A percentile compares a stretch with the other conserved stretches of the same genome.
Evolutionary conservation across 2,113 vertebrate genomes (phyloP).

Genomic region (Xerus inauris): DNA sequence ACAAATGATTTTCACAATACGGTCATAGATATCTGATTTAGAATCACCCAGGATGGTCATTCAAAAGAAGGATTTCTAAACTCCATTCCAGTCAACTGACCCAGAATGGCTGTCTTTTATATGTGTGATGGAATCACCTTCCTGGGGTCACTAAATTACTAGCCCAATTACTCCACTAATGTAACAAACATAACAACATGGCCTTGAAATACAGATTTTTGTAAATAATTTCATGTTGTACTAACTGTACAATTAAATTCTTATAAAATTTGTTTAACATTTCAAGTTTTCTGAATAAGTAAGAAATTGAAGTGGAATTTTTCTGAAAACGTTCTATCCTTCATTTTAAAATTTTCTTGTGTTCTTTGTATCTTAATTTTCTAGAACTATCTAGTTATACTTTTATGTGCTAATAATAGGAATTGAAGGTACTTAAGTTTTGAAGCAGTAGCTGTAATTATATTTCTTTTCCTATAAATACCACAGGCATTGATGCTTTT

Average conservation of each 20-base stretch:
- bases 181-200: not conserved
- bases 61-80: not conserved
- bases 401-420: constrained; percentile 73
- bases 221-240: not conserved
- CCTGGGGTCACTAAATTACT: not conserved
- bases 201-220: not conserved
- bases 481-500: constrained; percentile 79
- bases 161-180: not conserved
- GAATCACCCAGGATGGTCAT: not conserved
- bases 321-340: not conserved
- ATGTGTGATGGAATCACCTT: not conserved
- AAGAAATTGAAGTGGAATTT: not conserved
- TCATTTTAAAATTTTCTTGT: not conserved
- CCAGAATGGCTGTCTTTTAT: not conserved
- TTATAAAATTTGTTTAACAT: not conserved
- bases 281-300: not conserved
- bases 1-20: not conserved
- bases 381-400: constrained; percentile 31
- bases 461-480: constrained; percentile 82
- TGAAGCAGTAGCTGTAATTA: constrained; percentile 78
- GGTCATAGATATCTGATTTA: not conserved
- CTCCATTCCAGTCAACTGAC: rapidly evolving
- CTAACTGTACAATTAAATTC: not conserved
- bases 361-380: not conserved
- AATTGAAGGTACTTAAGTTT: constrained; percentile 78